A percentile compares a stretch with the other conserved stretches of the same genome.
Evolutionary conservation across 2,113 vertebrate species (phyloP).

Genomic region (Pterocles gutturalis): DNA sequence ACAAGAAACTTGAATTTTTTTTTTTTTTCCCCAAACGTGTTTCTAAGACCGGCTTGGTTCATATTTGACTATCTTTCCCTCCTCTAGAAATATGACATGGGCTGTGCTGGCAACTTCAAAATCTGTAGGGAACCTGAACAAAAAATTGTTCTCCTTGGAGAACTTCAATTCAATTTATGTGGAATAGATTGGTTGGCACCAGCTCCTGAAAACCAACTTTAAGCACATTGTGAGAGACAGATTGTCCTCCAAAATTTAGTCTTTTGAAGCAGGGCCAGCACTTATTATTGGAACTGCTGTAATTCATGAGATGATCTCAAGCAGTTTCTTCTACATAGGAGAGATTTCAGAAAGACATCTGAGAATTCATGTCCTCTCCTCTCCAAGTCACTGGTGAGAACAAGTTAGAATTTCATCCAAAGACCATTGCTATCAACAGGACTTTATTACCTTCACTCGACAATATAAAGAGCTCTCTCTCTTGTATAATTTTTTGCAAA

Average conservation of each 20-base stretch:
- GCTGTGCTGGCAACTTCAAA: background rate
- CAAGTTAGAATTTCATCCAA: background rate
- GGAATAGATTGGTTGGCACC: slow-evolving; percentile 38
- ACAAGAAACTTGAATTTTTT: background rate
- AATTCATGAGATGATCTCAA: slow-evolving; percentile 29
- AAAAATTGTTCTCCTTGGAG: background rate
- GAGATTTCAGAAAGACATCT: slow-evolving; percentile 6
- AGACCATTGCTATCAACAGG: background rate
- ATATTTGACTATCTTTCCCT: background rate
- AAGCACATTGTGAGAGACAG: slow-evolving; percentile 29
- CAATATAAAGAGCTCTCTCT: background rate
- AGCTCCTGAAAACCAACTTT: slow-evolving; percentile 26
- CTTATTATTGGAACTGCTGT: slow-evolving; percentile 21
- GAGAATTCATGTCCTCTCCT: slow-evolving; percentile 2
- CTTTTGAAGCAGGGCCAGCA: slow-evolving; percentile 52
- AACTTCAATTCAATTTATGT: slow-evolving; percentile 10
- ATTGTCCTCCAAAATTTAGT: slow-evolving; percentile 51
- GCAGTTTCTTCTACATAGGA: background rate
- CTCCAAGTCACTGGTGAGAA: background rate
- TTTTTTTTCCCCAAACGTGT: background rate
- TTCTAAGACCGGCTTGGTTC: background rate
- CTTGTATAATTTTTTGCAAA: background rate
- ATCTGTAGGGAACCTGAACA: background rate
- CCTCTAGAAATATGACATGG: background rate
- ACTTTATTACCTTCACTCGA: background rate